Conservation (phyloP, 2,888 invertebrate species). For the Heteromyza rotundicornis region DNA sequence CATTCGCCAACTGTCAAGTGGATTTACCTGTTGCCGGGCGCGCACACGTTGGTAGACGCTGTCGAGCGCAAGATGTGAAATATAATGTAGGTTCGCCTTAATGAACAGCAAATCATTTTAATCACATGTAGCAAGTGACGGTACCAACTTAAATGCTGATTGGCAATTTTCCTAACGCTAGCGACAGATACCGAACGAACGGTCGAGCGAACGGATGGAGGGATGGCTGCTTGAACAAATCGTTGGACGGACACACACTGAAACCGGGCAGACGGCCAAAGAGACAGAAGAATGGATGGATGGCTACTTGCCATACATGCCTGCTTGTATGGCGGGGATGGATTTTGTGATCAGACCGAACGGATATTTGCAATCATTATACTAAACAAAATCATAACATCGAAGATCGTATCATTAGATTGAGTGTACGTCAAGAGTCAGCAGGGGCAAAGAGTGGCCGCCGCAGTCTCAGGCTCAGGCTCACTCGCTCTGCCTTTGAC, state of each 20-base stretch:
- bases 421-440: not conserved
- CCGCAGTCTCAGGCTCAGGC: not conserved
- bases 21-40: constrained; percentile 25
- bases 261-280: no score
- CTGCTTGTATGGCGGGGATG: no score
- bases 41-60: not conserved
- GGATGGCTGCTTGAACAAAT: not conserved
- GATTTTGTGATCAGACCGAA: no score
- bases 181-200: not conserved
- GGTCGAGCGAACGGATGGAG: not conserved
- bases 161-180: constrained; percentile 19
- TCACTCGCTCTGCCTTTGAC: not conserved
- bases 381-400: constrained; percentile 15
- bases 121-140: constrained; percentile 31
- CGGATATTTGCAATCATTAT: constrained; percentile 16
- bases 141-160: constrained; percentile 8
- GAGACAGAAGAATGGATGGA: no score
- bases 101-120: constrained; percentile 56
- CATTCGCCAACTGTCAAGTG: constrained; percentile 37
- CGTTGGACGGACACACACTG: not conserved
- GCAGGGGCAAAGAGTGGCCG: not conserved
- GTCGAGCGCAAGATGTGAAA: not conserved
- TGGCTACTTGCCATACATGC: no score
- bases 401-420: not conserved
- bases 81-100: constrained; percentile 34